Base-by-base conservation (phyloP, 1,140 invertebrate species). In the Pogonus chalceus region DNA sequence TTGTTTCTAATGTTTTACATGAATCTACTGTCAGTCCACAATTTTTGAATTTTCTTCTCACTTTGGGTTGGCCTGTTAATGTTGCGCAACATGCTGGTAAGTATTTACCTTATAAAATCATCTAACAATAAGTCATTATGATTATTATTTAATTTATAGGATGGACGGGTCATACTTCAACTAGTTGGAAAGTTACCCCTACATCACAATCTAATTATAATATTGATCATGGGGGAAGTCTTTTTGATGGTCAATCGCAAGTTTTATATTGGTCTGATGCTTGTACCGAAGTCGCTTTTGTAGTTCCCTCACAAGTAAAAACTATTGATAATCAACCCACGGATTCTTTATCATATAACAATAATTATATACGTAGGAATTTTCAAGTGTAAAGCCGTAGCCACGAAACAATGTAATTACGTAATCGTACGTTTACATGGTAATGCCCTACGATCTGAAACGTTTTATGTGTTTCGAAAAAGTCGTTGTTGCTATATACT, bases 241-340 rank as follows among this genome's bases (percentile, higher is more conserved):
- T 85, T 12, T 91, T 87, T 66, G 85, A 87, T 70, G 85, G 82
- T 9, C 65, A 70, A 10, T 68, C 70, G 47, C 76, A 77, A 64
- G 83, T 94, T 1, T 69, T 98, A 2, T 97, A 97, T 73, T 98
- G 94, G 94, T 87, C 92, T n/a, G 95, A 98, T 72, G 87, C 90
- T 0, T 87, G 83, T 22, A 90, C 90, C 1, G 94, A 98, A 75
- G 83, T 98, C 53, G 92, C 92, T 0, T 96, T 98, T 74, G 81
- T 97, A 43, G 88, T 97, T 20, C 94, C 95, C 1, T 89, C 90
- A 2, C 26, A 51, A 51, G 26, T 63, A 26, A 55, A n/a, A 64
- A 69, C 61, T 24, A 18, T 10, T 43, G 9, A 43, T 7, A 31
- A 4, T 7, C 26, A 31, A 31, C 26, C 26, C 49, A 20, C 46